These are phyloP conservation scores for Leptopilina clavipes DNA, from an alignment of 1,140 invertebrate species.

Conservation along the genomic window DNA sequence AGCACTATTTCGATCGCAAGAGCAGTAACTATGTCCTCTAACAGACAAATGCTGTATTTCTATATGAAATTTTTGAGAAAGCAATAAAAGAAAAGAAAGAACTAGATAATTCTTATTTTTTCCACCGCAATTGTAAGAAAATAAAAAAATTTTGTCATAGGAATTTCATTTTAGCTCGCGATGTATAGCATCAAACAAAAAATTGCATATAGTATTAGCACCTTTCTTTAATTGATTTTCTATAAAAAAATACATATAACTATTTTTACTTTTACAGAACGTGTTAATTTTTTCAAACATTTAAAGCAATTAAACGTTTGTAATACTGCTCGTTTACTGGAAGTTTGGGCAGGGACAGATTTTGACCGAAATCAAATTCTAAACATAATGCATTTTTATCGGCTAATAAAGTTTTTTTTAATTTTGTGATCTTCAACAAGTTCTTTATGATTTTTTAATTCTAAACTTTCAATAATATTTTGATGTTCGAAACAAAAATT, in stretches of 20 bases:
- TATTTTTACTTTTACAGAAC: background rate
- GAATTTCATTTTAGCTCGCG: background rate
- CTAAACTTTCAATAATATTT: background rate
- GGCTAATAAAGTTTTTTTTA: background rate
- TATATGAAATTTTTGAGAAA: background rate
- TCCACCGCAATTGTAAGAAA: constrained; percentile 7
- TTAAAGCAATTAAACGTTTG: constrained; percentile 5
- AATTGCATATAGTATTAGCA: background rate
- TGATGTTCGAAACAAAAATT: constrained; percentile 32
- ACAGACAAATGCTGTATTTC: constrained; percentile 39
- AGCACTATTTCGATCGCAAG: constrained; percentile 21
- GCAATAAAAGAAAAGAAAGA: background rate
- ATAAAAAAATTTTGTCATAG: constrained; percentile 22
- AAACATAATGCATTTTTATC: background rate
- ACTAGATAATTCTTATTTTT: constrained; percentile 8
- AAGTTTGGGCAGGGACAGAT: background rate
- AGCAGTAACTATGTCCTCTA: constrained; percentile 34
- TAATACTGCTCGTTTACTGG: constrained; percentile 15
- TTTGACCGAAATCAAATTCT: constrained; percentile 33
- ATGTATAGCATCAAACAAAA: too few species aligned
- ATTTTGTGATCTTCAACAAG: background rate
- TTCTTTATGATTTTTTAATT: background rate
- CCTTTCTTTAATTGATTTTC: constrained; percentile 16
- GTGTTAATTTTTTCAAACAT: constrained; percentile 21
- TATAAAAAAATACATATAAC: background rate